Evolutionary conservation across 2,113 vertebrate genomes (phyloP).

Genomic region (Eretmochelys imbricata): DNA sequence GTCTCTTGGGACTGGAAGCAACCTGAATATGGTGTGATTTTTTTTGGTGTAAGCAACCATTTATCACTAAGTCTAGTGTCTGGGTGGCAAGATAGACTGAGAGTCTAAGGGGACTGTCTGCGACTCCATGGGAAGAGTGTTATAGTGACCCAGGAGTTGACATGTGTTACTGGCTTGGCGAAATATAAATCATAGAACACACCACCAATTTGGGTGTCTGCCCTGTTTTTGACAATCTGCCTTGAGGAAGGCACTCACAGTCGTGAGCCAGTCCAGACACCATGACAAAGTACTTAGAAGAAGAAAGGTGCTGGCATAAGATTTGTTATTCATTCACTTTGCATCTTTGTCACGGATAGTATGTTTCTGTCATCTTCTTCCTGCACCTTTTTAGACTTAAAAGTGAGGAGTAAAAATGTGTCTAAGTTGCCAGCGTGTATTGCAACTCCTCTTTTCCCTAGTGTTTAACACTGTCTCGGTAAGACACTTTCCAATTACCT

Average conservation of each 20-base stretch:
- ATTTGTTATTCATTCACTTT: conserved; percentile 41
- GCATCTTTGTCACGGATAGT: conserved; percentile 36
- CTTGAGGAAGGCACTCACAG: not conserved
- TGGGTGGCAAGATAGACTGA: not conserved
- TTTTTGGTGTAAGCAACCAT: not conserved
- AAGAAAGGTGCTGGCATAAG: not conserved
- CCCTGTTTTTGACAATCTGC: not conserved
- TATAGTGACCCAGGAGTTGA: not conserved
- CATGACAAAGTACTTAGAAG: not conserved
- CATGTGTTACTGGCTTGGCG: not conserved
- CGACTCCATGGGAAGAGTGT: not conserved
- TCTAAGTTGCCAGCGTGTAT: not conserved
- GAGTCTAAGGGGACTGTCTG: not conserved
- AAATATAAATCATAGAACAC: not conserved
- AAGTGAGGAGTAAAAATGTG: not conserved
- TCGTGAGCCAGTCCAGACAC: not conserved
- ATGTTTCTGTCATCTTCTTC: conserved; percentile 16
- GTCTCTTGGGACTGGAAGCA: not conserved
- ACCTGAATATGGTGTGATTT: not conserved
- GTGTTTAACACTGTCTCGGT: not conserved
- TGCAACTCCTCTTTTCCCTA: conserved; percentile 24
- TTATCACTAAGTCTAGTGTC: not conserved
- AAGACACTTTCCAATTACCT: conserved; percentile 68
- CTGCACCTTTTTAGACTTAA: not conserved
- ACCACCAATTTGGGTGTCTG: not conserved